Evolutionary conservation across 2,797 vertebrate species (phyloP), one percentile per base, ranked within the genome.

Genomic region (Dallia pectoralis): DNA sequence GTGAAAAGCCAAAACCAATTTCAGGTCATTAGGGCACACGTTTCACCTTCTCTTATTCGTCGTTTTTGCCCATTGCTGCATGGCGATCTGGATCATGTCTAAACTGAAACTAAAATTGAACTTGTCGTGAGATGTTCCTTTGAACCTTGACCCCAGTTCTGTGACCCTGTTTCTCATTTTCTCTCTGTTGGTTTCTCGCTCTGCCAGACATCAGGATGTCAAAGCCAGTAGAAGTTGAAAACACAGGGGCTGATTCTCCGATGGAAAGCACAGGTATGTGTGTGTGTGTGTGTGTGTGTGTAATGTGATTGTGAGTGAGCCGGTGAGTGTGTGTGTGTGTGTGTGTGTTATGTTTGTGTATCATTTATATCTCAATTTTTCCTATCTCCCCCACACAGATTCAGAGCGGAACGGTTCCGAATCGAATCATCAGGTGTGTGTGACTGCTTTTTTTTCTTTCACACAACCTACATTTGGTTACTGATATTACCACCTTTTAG

Each of bases 181-280:
- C 29, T 36, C 32, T 44, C 6, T 22, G 56, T 9, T 59, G 4
- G 74, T 56, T n/a, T 40, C 32, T 29, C 14, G 12, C 19, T 74
- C 63, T 76, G 68, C 64, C 86, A 97, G 96, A 96, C 92, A 95
- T 95, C 94, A 96, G 95, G 94, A 97, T 97, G 96, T 96, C 95
- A 89, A 97, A 96, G 93, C 91, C 94, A 88, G 89, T 89, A 87
- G 95, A 96, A 91, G 89, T 91, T 81, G 95, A 96, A 87, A 96
- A 96, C 91, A 87, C 91, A 68, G 93, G 93, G 81, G 92, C 93
- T 78, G 94, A 95, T 86, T 94, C 94, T 86, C 94, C 94, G 0
- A 78, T 95, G 91, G 95, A 96, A 84, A 92, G 92, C 88, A 91
- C 94, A 91, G 95, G 94, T 95, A 86, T 32, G 14, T 36, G n/a